Evolutionary conservation across 2,888 invertebrate species (phyloP), one percentile per base, ranked within the genome.

Genomic region (Serripes groenlandicus): DNA sequence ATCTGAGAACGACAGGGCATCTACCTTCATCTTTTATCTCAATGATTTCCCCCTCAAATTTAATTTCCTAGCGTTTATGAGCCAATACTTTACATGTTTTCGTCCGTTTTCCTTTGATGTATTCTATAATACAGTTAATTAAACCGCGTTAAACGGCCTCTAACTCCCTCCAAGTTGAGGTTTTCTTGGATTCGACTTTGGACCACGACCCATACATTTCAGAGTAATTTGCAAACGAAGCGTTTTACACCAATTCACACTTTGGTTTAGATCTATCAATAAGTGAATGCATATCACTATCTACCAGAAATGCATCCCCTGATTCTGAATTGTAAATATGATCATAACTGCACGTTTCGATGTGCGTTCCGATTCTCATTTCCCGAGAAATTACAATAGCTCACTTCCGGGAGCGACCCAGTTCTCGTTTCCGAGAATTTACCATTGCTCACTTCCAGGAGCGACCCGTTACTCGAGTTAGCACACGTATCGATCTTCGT

Each of bases 91-190:
- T n/a, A 60, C 30, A 26, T 52, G 60, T 58, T 32, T 35, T 72
- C 3, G 60, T 35, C 3, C 23, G 15, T 37, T 23, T 26, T 37
- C 23, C 3, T 23, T 23, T 34, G 3, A 60, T 21, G 7, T 34
- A 15, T n/a, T 1, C 42, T 35, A 60, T 56, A 42, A n/a, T n/a
- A 35, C 28, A 23, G 3, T n/a, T 34, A 3, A 28, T 64, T n/a
- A 60, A 9, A n/a, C 37, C 37, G 9, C 62, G 32, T 35, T 28
- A 42, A 21, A 73, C 73, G 1, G 73, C 73, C 30, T 72, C 60
- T 3, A 49, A 28, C 34, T 74, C 73, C 28, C 73, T 35, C 73
- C 64, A 74, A 49, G 73, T 74, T 21, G 42, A 74, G 30, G 21
- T 62, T 74, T 62, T 42, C 32, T 32, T n/a, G 0, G 49, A 23